These are phyloP conservation scores for Taxidea taxus DNA, from an alignment of 2,113 vertebrate genomes.

Conservation along the genomic window DNA sequence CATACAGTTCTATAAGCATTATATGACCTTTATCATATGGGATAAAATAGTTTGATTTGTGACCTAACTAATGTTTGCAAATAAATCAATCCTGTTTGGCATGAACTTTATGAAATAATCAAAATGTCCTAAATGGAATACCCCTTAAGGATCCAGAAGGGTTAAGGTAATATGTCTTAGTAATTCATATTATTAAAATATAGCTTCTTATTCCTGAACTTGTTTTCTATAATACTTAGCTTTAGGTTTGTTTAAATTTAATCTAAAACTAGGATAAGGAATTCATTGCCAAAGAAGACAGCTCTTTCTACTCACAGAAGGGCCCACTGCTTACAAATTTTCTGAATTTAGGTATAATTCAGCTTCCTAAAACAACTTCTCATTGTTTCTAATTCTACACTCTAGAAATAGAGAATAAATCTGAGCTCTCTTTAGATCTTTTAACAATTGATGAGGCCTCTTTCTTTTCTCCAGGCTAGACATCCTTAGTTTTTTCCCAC, in stretches of 20 bases:
- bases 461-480: not conserved
- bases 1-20: not conserved
- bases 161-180: not conserved
- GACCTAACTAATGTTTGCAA: not conserved
- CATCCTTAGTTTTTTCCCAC: not conserved
- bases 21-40: not conserved
- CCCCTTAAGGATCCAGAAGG: not conserved
- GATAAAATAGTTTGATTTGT: not conserved
- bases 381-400: not conserved
- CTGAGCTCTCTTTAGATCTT: not conserved
- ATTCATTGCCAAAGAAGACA: not conserved
- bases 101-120: not conserved
- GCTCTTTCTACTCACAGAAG: not conserved
- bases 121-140: constrained; percentile 7
- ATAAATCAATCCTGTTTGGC: not conserved
- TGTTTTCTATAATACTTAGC: not conserved
- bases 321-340: not conserved
- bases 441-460: not conserved
- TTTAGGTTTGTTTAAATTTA: constrained; percentile 25
- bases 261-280: not conserved
- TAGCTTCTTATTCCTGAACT: not conserved
- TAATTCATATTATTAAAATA: constrained; percentile 2
- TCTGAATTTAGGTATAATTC: constrained; percentile 6
- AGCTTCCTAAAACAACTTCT: not conserved
- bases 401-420: not conserved